A percentile compares a stretch with the other conserved stretches of the same genome.
Evolutionary conservation across 2,888 invertebrate species (phyloP).

Genomic region (Athrips mouffetella): DNA sequence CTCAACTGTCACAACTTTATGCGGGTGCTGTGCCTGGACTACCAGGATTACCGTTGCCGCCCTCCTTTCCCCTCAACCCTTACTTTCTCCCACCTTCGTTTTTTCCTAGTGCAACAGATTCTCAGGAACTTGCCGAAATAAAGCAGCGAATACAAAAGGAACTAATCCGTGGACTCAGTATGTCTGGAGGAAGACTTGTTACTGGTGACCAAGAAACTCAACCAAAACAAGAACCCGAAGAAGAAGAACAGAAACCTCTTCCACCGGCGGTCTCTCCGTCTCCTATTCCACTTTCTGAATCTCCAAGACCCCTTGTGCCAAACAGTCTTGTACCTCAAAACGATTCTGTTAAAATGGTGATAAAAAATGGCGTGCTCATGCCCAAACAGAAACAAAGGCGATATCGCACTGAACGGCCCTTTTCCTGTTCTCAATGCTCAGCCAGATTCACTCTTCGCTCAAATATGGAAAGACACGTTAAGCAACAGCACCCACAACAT

Average conservation of each 20-base stretch:
- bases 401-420: slow-evolving; percentile 93
- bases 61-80: slow-evolving; percentile 81
- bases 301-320: slow-evolving; percentile 65
- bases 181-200: slow-evolving; percentile 83
- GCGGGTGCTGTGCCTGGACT: slow-evolving; percentile 75
- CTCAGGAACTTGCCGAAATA: slow-evolving; percentile 81
- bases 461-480: slow-evolving; percentile 96
- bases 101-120: slow-evolving; percentile 75
- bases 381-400: slow-evolving; percentile 94
- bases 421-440: slow-evolving; percentile 93
- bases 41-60: slow-evolving; percentile 73
- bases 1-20: slow-evolving; percentile 80
- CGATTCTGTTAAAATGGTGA: slow-evolving; percentile 90
- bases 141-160: slow-evolving; percentile 83
- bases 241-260: slow-evolving; percentile 74
- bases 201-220: slow-evolving; percentile 56
- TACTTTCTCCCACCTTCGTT: slow-evolving; percentile 80
- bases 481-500: slow-evolving; percentile 94
- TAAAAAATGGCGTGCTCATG: slow-evolving; percentile 93
- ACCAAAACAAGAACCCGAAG: slow-evolving; percentile 70
- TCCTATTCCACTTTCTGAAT: slow-evolving; percentile 69
- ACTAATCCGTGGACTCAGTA: slow-evolving; percentile 80
- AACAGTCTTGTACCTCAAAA: slow-evolving; percentile 66
- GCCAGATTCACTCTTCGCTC: slow-evolving; percentile 94
- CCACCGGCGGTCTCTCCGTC: slow-evolving; percentile 58